Evolutionary conservation across 2,888 invertebrate genomes (phyloP).

Genomic region (Celastrina argiolus): DNA sequence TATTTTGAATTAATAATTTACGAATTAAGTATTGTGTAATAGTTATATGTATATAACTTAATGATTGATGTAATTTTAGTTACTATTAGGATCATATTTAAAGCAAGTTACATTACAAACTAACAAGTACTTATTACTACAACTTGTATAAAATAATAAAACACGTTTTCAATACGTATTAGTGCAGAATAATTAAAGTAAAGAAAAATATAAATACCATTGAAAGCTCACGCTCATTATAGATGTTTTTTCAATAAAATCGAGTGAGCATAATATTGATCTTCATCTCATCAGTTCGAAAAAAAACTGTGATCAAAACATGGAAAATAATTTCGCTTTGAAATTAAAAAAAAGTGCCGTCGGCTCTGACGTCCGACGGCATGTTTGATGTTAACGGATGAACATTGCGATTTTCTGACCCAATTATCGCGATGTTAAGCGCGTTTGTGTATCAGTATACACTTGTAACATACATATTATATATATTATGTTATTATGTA

Average conservation of each 20-base stretch:
- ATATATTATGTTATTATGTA: background rate
- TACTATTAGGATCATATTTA: too few species aligned
- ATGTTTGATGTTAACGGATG: constrained; percentile 30
- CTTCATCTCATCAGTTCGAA: background rate
- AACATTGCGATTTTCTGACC: constrained; percentile 43
- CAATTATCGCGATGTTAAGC: constrained; percentile 35
- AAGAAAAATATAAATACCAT: background rate
- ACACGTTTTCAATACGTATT: too few species aligned
- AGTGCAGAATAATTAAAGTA: background rate
- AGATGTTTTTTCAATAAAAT: background rate
- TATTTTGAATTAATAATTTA: too few species aligned
- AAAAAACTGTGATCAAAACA: background rate
- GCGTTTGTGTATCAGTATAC: constrained; percentile 17
- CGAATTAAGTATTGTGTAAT: too few species aligned
- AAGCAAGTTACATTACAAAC: too few species aligned
- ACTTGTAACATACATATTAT: background rate
- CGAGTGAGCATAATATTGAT: background rate
- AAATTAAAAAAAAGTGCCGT: constrained; percentile 38
- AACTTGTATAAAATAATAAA: background rate
- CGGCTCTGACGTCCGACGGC: constrained; percentile 46
- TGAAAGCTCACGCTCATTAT: background rate
- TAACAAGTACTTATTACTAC: background rate
- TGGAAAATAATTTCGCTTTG: background rate
- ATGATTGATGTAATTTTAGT: too few species aligned
- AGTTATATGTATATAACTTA: too few species aligned